Percentiles rank a stretch among this genome's conserved stretches.
Conservation (phyloP, 2,888 invertebrate genomes). For the Acleris literana region DNA sequence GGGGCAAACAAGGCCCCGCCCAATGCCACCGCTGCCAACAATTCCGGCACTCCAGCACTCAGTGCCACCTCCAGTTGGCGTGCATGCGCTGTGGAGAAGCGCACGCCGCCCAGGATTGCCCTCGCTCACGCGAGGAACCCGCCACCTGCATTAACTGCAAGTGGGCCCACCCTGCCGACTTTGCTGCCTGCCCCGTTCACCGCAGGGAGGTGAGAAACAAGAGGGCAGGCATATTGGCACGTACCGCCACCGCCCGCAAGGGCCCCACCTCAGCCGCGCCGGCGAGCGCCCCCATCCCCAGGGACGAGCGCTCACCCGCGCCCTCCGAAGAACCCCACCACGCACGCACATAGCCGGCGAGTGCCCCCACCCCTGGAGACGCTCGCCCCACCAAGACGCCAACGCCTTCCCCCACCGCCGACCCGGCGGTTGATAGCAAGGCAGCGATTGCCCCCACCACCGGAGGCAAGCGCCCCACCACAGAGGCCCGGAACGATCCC, state of each 20-base stretch:
- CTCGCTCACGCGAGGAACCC: neutral
- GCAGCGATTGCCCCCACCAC: too few species aligned
- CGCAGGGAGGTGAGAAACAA: neutral
- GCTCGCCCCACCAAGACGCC: too few species aligned
- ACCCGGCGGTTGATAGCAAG: too few species aligned
- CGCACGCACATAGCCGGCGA: too few species aligned
- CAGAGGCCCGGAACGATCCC: too few species aligned
- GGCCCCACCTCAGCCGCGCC: neutral
- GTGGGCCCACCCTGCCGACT: neutral
- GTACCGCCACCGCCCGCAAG: neutral
- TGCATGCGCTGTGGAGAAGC: too few species aligned
- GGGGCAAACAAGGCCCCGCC: conserved; percentile 8
- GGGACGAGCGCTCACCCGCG: too few species aligned
- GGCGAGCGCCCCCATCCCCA: too few species aligned
- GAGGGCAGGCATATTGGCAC: neutral
- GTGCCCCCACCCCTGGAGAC: too few species aligned
- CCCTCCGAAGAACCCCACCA: too few species aligned
- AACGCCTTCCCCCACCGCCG: neutral
- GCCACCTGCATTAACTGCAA: neutral
- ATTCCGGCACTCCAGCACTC: neutral
- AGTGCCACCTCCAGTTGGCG: neutral
- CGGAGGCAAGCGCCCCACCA: too few species aligned
- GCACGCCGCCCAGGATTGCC: too few species aligned
- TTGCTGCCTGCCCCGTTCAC: neutral
- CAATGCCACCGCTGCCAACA: conserved; percentile 11